These are phyloP conservation scores for Crossocerus cetratus DNA, from an alignment of 2,888 invertebrate genomes.

Conservation along the genomic window DNA sequence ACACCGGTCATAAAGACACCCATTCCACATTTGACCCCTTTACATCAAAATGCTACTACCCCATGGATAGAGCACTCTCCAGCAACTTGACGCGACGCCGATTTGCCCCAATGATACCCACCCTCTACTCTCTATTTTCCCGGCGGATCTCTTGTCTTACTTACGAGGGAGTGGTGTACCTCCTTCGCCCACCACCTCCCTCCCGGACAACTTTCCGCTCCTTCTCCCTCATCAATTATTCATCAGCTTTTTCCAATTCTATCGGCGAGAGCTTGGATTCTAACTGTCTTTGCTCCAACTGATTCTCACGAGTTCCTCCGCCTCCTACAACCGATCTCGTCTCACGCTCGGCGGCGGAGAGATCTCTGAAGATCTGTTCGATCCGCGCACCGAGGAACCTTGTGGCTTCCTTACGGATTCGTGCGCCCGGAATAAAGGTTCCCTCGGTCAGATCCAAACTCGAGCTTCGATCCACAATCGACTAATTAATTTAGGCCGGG, in stretches of 20 bases:
- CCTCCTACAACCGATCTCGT: conserved; percentile 24
- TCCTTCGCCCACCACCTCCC: conserved; percentile 17
- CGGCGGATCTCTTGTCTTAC: background rate
- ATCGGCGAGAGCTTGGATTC: conserved; percentile 23
- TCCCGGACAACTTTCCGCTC: conserved; percentile 28
- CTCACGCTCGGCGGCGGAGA: conserved; percentile 7
- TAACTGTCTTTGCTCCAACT: conserved; percentile 44
- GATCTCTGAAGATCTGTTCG: too few relatives aligned
- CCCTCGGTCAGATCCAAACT: too few relatives aligned
- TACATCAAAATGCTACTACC: too few relatives aligned
- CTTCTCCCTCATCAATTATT: conserved; percentile 54
- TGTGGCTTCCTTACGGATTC: too few relatives aligned
- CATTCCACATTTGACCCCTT: too few relatives aligned
- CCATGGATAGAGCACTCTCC: too few relatives aligned
- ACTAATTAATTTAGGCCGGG: too few relatives aligned
- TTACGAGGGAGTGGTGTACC: conserved; percentile 9
- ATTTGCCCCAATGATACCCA: conserved; percentile 12
- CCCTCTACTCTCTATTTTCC: conserved; percentile 23
- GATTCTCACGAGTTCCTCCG: conserved; percentile 24
- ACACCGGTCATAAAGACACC: too few relatives aligned
- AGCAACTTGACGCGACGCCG: background rate
- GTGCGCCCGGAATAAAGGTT: too few relatives aligned
- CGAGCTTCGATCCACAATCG: too few relatives aligned
- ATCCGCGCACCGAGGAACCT: too few relatives aligned
- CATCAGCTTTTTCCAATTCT: conserved; percentile 48